Base-by-base conservation (phyloP, 2,113 vertebrate genomes). In the Eurystomus gularis region DNA sequence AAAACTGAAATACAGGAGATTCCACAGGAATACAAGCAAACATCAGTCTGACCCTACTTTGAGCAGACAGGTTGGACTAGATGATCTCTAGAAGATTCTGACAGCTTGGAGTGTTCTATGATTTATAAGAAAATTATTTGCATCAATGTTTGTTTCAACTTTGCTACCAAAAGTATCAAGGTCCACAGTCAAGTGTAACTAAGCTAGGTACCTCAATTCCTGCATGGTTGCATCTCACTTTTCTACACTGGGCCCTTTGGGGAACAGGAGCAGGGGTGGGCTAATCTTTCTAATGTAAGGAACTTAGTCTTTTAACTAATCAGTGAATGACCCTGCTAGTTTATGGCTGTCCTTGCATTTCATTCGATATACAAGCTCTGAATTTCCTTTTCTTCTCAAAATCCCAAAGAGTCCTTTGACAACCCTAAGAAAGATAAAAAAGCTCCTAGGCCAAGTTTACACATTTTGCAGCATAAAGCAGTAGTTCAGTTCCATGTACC, bases 321-420 rank as follows among this genome's bases (percentile, higher is more conserved):
- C 15, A 21, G 65, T 51, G 57, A 68, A 51, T 82, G 17, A 46
- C 23, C 6, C 15, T 76, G 33, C n/a, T 82, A 58, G 12, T 84
- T 71, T 61, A 46, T 82, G 42, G 8, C 39, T 76, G 10, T 65
- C 57, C 35, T 55, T 91, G 20, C n/a, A 49, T 65, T 91, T 85
- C 82, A 55, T 65, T 96, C 35, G 71, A 72, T 52, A 44, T 57
- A 31, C 16, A 75, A 28, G 9, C 65, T 89, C 33, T 86, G 76
- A 58, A 58, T 93, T 88, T 76, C 35, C 11, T 86, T 91, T 73
- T 61, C 57, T 85, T 95, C 57, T 73, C 48, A 81, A 88, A 94
- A 75, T n/a, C 33, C 17, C 10, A 31, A 61, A 23, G 80, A 86
- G 31, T 70, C 72, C 33, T 65, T 42, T 75, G 16, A n/a, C 28